Evolutionary conservation across 1,140 invertebrate genomes (phyloP).

Genomic region (Pentalonia nigronervosa): DNA sequence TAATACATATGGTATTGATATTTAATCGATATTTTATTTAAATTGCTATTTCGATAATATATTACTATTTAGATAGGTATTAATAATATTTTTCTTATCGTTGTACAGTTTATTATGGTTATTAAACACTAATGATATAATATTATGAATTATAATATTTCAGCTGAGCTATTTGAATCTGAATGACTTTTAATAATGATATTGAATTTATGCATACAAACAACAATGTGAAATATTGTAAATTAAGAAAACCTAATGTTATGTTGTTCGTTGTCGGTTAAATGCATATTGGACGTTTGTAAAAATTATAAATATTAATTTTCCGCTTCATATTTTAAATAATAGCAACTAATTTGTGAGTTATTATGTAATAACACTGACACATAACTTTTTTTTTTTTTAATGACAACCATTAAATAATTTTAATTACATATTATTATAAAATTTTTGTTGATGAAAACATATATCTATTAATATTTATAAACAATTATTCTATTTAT

Average conservation of each 20-base stretch:
- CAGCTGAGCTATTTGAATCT: not conserved
- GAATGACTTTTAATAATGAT: not conserved
- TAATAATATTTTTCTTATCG: not conserved
- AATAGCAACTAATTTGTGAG: not conserved
- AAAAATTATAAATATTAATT: constrained; percentile 1
- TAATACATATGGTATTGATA: no score
- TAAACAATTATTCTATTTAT: no score
- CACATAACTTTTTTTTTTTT: not conserved
- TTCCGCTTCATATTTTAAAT: not conserved
- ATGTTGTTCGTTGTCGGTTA: not conserved
- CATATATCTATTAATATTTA: not conserved
- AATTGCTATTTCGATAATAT: not conserved
- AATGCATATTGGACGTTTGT: not conserved
- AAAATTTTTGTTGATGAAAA: not conserved
- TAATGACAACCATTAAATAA: not conserved
- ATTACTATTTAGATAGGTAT: not conserved
- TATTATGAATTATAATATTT: not conserved
- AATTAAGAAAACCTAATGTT: not conserved
- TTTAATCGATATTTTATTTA: not conserved
- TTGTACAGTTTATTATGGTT: not conserved
- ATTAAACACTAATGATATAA: not conserved
- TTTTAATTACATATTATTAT: not conserved
- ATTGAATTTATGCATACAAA: not conserved
- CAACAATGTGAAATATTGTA: not conserved
- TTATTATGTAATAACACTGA: not conserved